Evolutionary conservation across 2,888 invertebrate genomes (phyloP).

Genomic region (Leptinotarsa haldemani): DNA sequence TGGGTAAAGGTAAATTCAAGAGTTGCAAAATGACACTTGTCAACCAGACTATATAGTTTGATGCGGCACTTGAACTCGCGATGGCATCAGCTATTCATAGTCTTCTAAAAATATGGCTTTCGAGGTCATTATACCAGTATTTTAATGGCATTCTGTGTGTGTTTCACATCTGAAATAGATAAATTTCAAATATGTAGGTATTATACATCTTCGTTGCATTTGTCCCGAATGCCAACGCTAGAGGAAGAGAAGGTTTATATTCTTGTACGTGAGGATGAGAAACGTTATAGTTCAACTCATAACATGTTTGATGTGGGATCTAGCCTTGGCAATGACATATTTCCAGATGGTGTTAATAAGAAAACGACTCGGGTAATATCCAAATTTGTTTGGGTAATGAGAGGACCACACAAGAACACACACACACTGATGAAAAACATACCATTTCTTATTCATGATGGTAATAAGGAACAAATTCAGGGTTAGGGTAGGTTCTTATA

Average conservation of each 20-base stretch:
- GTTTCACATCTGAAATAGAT: slow-evolving; percentile 27
- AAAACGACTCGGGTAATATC: no score
- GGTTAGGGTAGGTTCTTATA: no score
- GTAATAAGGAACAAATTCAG: no score
- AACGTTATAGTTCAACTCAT: slow-evolving; percentile 2
- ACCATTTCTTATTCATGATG: no score
- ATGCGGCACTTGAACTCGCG: slow-evolving; percentile 18
- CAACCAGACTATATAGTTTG: slow-evolving; percentile 9
- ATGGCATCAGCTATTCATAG: slow-evolving; percentile 48
- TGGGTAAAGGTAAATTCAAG: no score
- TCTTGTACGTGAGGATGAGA: neutral
- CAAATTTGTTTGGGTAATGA: no score
- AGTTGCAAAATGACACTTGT: no score
- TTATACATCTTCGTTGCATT: slow-evolving; percentile 22
- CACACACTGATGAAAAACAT: no score
- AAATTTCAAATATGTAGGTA: slow-evolving; percentile 36
- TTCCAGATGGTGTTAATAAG: neutral
- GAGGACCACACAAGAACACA: no score
- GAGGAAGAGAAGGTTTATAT: neutral
- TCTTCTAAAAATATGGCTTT: slow-evolving; percentile 54
- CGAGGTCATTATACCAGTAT: slow-evolving; percentile 54
- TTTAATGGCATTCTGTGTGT: slow-evolving; percentile 41
- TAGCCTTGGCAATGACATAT: neutral
- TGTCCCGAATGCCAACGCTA: neutral
- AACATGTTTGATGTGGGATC: neutral